phyloP scores from a whole-genome alignment of 2,113 vertebrate genomes.

The Progne subis region DNA sequence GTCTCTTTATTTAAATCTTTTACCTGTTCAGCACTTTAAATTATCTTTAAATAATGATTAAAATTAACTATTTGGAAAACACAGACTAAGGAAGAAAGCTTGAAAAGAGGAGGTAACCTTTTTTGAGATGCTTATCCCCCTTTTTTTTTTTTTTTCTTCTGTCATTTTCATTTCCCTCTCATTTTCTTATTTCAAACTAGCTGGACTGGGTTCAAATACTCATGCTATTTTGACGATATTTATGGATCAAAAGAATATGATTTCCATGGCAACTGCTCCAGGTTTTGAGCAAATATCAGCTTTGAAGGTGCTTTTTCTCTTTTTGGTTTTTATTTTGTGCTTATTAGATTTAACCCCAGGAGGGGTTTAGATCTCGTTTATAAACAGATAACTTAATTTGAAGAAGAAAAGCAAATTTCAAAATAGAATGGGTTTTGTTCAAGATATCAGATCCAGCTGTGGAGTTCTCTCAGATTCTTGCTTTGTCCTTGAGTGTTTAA shows the following conservation, averaged over 20 bases:
- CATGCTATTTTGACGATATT: conserved; percentile 54
- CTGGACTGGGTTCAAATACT: conserved; percentile 45
- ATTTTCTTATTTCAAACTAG: conserved; percentile 28
- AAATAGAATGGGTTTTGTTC: neutral
- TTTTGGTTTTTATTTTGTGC: conserved; percentile 44
- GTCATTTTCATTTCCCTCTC: conserved; percentile 17
- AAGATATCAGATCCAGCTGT: neutral
- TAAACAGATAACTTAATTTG: conserved; percentile 64
- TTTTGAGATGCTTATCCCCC: neutral
- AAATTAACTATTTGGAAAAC: neutral
- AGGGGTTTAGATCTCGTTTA: conserved; percentile 58
- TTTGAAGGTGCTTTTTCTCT: conserved; percentile 54
- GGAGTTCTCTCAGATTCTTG: neutral
- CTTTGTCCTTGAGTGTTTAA: neutral
- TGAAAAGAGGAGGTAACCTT: neutral
- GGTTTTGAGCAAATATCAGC: conserved; percentile 70
- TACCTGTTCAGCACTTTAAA: neutral
- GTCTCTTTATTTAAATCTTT: neutral
- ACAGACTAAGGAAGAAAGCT: neutral
- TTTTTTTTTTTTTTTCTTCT: neutral
- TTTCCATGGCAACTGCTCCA: conserved; percentile 69
- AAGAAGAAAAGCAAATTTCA: conserved; percentile 63
- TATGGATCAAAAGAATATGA: conserved; percentile 64
- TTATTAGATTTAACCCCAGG: conserved; percentile 68
- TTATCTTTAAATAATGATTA: neutral